Percentiles rank a stretch among this genome's conserved stretches.
Conservation (phyloP, 1,140 invertebrate genomes). For the Ylistrum balloti region DNA sequence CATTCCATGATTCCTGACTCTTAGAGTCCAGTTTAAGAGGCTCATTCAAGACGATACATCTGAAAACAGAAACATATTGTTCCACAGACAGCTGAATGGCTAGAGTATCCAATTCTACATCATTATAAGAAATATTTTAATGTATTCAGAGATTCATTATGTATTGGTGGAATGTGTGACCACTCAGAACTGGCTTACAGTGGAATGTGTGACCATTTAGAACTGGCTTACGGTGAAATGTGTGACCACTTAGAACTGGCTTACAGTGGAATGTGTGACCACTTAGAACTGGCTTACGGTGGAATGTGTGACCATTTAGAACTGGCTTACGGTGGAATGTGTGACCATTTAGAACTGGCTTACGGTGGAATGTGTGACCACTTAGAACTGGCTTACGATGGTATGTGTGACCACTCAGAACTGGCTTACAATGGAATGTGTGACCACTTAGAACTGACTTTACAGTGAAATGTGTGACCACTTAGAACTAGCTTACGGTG, state of each 20-base stretch:
- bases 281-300: too few species aligned
- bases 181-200: not conserved
- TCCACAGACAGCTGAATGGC: too few species aligned
- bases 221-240: not conserved
- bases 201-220: not conserved
- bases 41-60: slow-evolving; percentile 95
- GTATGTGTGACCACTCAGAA: not conserved
- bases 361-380: not conserved
- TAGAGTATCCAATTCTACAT: not conserved
- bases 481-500: too few species aligned
- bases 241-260: not conserved
- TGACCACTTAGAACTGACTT: not conserved
- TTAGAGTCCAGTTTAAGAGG: slow-evolving; percentile 94
- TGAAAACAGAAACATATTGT: slow-evolving; percentile 81
- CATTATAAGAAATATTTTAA: not conserved
- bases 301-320: not conserved
- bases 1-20: slow-evolving; percentile 94
- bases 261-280: not conserved
- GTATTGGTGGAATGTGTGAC: not conserved
- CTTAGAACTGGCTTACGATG: not conserved
- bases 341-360: not conserved
- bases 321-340: not conserved
- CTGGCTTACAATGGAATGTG: too few species aligned
- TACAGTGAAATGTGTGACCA: not conserved
- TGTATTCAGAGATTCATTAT: too few species aligned